Evolutionary conservation across 2,888 invertebrate genomes (phyloP).

Genomic region (Patella pellucida): DNA sequence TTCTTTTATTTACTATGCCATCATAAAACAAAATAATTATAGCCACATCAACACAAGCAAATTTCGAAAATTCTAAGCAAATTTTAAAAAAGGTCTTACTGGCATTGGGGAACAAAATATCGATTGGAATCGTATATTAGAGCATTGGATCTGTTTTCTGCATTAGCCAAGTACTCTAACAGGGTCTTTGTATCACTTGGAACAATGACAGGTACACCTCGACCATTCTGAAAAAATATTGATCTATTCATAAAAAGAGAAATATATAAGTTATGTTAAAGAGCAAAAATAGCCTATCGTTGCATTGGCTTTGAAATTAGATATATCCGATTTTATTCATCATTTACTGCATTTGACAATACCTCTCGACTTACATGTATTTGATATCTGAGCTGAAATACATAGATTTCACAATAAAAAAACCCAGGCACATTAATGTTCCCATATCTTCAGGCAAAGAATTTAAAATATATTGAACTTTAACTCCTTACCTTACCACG

Average conservation of each 20-base stretch:
- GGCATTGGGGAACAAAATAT: slow-evolving; percentile 2
- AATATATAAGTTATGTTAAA: neutral
- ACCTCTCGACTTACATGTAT: too few relatives aligned
- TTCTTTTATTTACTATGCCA: too few relatives aligned
- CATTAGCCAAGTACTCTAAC: neutral
- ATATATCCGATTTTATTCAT: neutral
- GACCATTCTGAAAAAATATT: neutral
- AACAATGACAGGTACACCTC: neutral
- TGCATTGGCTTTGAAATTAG: too few relatives aligned
- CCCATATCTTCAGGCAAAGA: neutral
- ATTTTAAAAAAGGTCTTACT: neutral
- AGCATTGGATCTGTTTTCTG: slow-evolving; percentile 2
- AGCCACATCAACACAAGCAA: too few relatives aligned
- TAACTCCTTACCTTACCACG: slow-evolving; percentile 1
- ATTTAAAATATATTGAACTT: neutral
- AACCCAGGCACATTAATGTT: neutral
- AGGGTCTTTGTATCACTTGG: neutral
- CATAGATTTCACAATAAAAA: neutral
- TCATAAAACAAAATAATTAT: too few relatives aligned
- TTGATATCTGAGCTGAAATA: neutral
- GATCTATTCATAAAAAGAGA: too few relatives aligned
- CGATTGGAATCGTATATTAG: neutral
- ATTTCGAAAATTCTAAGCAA: neutral
- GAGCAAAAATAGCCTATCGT: neutral
- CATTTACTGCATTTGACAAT: neutral